phyloP scores from a whole-genome alignment of 2,113 vertebrate genomes.

The Orycteropus afer region DNA sequence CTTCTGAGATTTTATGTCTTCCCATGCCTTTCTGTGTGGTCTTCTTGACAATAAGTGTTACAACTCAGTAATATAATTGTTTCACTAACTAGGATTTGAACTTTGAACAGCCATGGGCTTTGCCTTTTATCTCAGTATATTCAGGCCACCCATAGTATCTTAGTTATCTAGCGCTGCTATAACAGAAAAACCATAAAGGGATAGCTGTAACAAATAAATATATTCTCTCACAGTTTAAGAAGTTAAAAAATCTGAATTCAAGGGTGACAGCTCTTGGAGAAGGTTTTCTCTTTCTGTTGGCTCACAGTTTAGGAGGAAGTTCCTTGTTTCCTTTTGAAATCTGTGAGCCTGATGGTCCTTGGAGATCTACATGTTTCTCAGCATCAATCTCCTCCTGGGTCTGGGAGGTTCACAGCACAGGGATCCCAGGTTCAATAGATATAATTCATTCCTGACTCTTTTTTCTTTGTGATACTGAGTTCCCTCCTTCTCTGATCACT shows the following conservation, averaged over 20 bases:
- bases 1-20: background rate
- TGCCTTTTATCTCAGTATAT: background rate
- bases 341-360: too few relatives aligned
- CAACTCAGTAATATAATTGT: background rate
- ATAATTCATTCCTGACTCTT: background rate
- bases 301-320: background rate
- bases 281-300: background rate
- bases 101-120: background rate
- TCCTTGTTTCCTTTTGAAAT: background rate
- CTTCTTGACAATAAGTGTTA: background rate
- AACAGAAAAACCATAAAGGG: background rate
- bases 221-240: background rate
- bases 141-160: background rate
- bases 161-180: background rate
- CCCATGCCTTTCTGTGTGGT: background rate
- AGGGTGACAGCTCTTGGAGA: background rate
- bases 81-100: background rate
- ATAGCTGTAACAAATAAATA: background rate
- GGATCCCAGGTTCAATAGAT: background rate
- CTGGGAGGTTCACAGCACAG: background rate
- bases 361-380: background rate
- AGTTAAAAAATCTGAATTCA: background rate
- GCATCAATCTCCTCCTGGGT: background rate
- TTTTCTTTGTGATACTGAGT: background rate
- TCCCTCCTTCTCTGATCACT: background rate